Conservation (phyloP, 2,113 vertebrate species). For the Apaloderma vittatum region DNA sequence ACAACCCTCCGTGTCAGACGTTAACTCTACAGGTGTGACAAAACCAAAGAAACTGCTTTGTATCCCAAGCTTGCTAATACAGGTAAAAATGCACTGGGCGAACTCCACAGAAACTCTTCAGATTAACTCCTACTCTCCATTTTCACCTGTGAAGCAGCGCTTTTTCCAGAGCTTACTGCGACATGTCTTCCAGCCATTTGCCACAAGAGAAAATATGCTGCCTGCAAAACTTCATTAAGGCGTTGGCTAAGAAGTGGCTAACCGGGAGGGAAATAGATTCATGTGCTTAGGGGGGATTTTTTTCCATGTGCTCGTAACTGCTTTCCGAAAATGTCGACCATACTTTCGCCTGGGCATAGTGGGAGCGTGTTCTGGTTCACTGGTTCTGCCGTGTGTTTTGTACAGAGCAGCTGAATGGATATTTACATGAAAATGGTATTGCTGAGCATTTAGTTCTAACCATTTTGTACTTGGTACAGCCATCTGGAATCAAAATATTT, state of each 20-base stretch:
- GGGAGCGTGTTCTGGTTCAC: conserved; percentile 19
- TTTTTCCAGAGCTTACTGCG: neutral
- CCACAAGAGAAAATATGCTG: neutral
- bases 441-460: conserved; percentile 43
- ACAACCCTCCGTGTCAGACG: neutral
- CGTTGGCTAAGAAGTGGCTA: neutral
- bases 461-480: conserved; percentile 44
- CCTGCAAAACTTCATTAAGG: neutral
- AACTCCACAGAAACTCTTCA: neutral
- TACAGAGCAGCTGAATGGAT: neutral
- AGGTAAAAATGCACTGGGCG: neutral
- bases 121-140: rapidly evolving
- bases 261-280: neutral
- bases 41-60: neutral
- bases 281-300: neutral
- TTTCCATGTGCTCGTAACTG: neutral
- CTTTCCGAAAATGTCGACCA: neutral
- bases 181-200: neutral
- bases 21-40: neutral
- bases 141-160: neutral
- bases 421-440: conserved; percentile 55
- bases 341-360: neutral
- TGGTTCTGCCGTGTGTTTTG: neutral
- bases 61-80: neutral
- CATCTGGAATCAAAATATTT: conserved; percentile 31